These are phyloP conservation scores for Leptobrachium ailaonicum DNA, from an alignment of 2,113 vertebrate species.

Conservation along the genomic window DNA sequence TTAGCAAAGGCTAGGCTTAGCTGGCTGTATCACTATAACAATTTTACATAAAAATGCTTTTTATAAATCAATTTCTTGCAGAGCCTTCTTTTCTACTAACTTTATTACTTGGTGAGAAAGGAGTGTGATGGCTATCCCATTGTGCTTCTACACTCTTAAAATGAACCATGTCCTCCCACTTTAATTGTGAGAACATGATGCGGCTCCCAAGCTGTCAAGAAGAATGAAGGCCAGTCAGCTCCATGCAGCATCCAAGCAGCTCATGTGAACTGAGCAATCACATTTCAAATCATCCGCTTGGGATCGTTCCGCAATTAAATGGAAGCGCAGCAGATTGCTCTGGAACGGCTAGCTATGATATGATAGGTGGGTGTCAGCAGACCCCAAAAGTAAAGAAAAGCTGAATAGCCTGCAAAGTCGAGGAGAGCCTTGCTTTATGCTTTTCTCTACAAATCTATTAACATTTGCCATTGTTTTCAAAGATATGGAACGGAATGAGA, in stretches of 20 bases:
- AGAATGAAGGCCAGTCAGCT: slow-evolving; percentile 28
- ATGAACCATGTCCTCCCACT: slow-evolving; percentile 5
- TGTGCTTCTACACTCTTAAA: background rate
- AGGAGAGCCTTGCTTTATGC: background rate
- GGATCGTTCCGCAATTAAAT: slow-evolving; percentile 23
- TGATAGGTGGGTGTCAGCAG: slow-evolving; percentile 31
- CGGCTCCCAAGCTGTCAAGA: slow-evolving; percentile 31
- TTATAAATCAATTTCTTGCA: background rate
- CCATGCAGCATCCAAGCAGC: slow-evolving; percentile 14
- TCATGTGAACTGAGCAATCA: slow-evolving; percentile 38
- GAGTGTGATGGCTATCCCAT: background rate
- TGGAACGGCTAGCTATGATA: slow-evolving; percentile 29
- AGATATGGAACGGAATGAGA: background rate
- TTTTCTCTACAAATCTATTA: slow-evolving; percentile 14
- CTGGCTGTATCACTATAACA: no score
- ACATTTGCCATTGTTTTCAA: slow-evolving; percentile 21
- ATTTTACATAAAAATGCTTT: no score
- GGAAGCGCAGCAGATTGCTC: slow-evolving; percentile 33
- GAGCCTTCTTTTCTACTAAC: background rate
- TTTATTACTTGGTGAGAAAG: background rate
- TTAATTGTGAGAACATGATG: slow-evolving; percentile 38
- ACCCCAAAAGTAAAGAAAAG: background rate
- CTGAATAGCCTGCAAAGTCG: background rate
- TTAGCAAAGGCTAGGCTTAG: no score
- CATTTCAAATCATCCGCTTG: slow-evolving; percentile 32